Percentiles rank a stretch among this genome's conserved stretches.
These are phyloP conservation scores for Dyspetes luteomarginatus DNA, from an alignment of 2,888 invertebrate species.

Conservation along the genomic window DNA sequence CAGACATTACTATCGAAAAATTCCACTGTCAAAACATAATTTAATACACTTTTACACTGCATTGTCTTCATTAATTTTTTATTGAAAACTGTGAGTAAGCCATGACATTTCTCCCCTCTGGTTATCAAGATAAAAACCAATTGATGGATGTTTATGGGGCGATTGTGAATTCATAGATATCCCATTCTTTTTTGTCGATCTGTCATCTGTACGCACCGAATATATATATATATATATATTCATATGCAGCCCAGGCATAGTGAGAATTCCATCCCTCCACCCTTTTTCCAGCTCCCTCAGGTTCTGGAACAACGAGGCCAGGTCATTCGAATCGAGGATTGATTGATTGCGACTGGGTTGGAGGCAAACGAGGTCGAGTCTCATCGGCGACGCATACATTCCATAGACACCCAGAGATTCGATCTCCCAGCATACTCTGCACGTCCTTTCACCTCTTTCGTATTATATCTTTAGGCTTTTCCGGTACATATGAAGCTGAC, in stretches of 20 bases:
- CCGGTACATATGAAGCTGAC: slow-evolving; percentile 38
- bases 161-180: too few relatives aligned
- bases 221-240: background rate
- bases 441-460: slow-evolving; percentile 8
- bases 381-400: slow-evolving; percentile 30
- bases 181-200: too few relatives aligned
- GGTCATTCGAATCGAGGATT: slow-evolving; percentile 43
- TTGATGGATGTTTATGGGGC: too few relatives aligned
- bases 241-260: slow-evolving; percentile 18
- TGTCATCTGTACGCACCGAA: too few relatives aligned
- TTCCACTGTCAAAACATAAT: too few relatives aligned
- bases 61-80: too few relatives aligned
- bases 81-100: too few relatives aligned
- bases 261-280: slow-evolving; percentile 20
- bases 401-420: slow-evolving; percentile 45
- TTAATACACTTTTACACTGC: too few relatives aligned
- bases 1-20: too few relatives aligned
- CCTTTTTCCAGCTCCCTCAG: slow-evolving; percentile 20
- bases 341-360: slow-evolving; percentile 62
- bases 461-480: slow-evolving; percentile 23
- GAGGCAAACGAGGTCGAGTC: slow-evolving; percentile 55
- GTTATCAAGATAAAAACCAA: too few relatives aligned
- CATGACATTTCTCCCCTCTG: too few relatives aligned
- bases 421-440: slow-evolving; percentile 34
- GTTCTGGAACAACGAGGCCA: slow-evolving; percentile 52